Base-by-base conservation (phyloP, 92 coral and sea anemone species). In the Umimayanthus chanpuru region DNA sequence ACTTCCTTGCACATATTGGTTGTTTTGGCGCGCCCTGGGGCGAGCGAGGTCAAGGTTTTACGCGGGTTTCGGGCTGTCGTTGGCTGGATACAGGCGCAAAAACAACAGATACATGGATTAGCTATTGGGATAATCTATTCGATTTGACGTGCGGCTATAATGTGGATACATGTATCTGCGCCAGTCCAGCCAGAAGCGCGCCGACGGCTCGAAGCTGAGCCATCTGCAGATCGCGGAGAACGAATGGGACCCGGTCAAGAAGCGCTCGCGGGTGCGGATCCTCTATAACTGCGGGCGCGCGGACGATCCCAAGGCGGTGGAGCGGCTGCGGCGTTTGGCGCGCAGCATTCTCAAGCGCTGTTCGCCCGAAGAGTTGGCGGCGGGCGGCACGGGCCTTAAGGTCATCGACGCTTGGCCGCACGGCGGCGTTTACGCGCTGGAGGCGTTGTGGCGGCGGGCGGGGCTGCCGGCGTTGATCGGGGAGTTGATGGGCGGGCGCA, bases 101-200 rank as follows among this genome's bases (percentile, higher is more conserved):
- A 71, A 71, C 76, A 28, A 49, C 32, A 71, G 76, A 71, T 71
- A 71, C 76, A 71, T 71, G 76, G 76, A 71, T 71, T 71, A 10
- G 55, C 55, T 49, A 49, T 49, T 49, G 55, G 55, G 55, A 49
- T 49, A 49, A 49, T 71, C 28, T n/a, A n/a, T 71, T 71, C 14
- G 76, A 26, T 28, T 28, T 71, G 32, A 28, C 76, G 32, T 71
- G 15, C 14, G 32, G 76, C 30, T 71, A n/a, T 28, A 28, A 10
- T n/a, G 15, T 71, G 76, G 36, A 26, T 71, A 71, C 76, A 71
- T 71, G 76, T 71, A 71, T 32, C 32, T 71, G 76, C 76, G 76
- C 32, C 36, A 71, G 32, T n/a, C 76, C 76, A 28, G 16, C 14
- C 76, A 71, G 12, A 71, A 71, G 32, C 32, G 76, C 28, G 76